Conservation (phyloP, 2,888 invertebrate genomes). For the Ochropleura plecta region DNA sequence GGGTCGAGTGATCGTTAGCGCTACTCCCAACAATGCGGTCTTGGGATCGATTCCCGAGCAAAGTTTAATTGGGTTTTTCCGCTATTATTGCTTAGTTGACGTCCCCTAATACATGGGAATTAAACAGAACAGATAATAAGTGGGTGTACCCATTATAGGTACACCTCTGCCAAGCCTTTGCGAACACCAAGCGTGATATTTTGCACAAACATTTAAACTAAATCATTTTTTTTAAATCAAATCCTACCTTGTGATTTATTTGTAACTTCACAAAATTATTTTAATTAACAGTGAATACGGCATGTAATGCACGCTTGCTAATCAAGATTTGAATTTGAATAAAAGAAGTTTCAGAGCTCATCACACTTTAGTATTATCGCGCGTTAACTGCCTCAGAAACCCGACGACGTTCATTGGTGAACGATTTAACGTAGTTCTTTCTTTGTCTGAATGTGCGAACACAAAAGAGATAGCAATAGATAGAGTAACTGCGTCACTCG, state of each 20-base stretch:
- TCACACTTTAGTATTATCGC: background rate
- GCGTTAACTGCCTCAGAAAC: background rate
- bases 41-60: too few species aligned
- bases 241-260: background rate
- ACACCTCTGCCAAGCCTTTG: background rate
- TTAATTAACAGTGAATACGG: background rate
- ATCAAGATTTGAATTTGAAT: background rate
- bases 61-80: too few species aligned
- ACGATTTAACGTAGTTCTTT: too few species aligned
- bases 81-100: background rate
- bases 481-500: background rate
- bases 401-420: background rate
- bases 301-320: constrained; percentile 1
- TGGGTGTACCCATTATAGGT: background rate
- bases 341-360: background rate
- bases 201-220: background rate
- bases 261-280: background rate
- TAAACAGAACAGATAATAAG: background rate
- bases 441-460: background rate
- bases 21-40: too few species aligned
- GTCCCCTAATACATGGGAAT: too few species aligned
- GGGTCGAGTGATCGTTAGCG: too few species aligned
- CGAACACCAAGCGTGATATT: background rate
- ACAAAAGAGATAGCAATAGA: background rate
- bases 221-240: background rate